Evolutionary conservation across 2,797 vertebrate species (phyloP).

Genomic region (Myotis pilosus): DNA sequence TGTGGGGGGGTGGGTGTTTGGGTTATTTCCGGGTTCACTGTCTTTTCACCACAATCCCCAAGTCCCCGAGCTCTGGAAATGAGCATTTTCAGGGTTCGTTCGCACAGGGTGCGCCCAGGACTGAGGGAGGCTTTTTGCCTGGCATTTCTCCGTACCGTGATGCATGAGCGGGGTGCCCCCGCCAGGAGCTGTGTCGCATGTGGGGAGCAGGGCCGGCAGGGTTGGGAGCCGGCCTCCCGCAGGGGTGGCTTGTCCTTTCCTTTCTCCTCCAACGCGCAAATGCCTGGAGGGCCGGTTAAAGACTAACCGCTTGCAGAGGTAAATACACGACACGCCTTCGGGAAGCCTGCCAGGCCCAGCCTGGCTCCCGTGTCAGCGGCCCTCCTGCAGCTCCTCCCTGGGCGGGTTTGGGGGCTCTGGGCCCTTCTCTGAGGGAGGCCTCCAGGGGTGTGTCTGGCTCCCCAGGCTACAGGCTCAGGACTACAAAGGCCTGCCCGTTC

Average conservation of each 20-base stretch:
- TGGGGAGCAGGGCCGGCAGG: neutral
- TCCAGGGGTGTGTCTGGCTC: too few species aligned
- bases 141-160: fast-evolving
- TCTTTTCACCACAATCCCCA: neutral
- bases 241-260: neutral
- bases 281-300: neutral
- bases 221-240: neutral
- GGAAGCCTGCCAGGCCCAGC: neutral
- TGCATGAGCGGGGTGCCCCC: fast-evolving
- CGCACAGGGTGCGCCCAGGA: fast-evolving
- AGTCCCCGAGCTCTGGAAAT: neutral
- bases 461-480: neutral
- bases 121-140: fast-evolving
- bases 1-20: neutral
- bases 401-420: neutral
- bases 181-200: fast-evolving
- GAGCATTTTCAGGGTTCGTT: fast-evolving
- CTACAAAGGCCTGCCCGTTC: neutral
- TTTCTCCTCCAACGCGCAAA: neutral
- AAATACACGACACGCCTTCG: neutral
- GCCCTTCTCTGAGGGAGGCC: neutral
- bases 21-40: neutral
- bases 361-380: neutral
- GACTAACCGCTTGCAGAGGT: neutral
- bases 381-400: neutral